Conservation (phyloP, 2,113 vertebrate species). For the Pao palembangensis region DNA sequence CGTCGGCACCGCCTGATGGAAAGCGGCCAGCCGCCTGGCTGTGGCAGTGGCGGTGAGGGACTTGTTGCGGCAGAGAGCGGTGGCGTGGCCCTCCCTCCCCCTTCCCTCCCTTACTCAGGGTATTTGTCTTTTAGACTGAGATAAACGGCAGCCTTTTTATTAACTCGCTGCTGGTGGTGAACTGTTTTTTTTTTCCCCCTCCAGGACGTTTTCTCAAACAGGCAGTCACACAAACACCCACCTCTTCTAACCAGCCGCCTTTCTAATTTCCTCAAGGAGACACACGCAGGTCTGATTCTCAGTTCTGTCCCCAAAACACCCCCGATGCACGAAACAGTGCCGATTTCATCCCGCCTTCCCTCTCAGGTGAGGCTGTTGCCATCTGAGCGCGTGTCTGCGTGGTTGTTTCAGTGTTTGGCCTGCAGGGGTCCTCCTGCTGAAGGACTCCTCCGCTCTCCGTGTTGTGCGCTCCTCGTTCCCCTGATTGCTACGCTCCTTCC, state of each 20-base stretch:
- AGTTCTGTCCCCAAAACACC: conserved; percentile 12
- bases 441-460: conserved; percentile 40
- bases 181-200: conserved; percentile 64
- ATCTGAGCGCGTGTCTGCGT: conserved; percentile 9
- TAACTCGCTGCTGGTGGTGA: conserved; percentile 73
- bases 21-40: no score
- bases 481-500: conserved; percentile 70
- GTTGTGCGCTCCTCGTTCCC: conserved; percentile 63
- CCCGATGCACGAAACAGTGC: conserved; percentile 40
- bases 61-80: conserved; percentile 49
- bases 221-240: conserved; percentile 30
- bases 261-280: conserved; percentile 30
- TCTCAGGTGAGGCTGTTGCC: conserved; percentile 29
- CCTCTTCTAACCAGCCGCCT: not conserved
- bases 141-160: conserved; percentile 74
- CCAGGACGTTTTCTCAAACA: conserved; percentile 56
- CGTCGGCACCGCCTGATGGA: conserved; percentile 4
- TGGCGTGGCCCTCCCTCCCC: conserved; percentile 38
- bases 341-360: not conserved
- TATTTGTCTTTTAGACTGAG: conserved; percentile 77
- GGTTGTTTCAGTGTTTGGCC: conserved; percentile 41
- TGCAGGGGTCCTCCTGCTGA: conserved; percentile 45
- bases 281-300: conserved; percentile 14
- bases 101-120: conserved; percentile 42
- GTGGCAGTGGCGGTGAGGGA: conserved; percentile 48